Evolutionary conservation across 2,113 vertebrate genomes (phyloP), one percentile per base, ranked within the genome.

Genomic region (Chaetodon trifascialis): DNA sequence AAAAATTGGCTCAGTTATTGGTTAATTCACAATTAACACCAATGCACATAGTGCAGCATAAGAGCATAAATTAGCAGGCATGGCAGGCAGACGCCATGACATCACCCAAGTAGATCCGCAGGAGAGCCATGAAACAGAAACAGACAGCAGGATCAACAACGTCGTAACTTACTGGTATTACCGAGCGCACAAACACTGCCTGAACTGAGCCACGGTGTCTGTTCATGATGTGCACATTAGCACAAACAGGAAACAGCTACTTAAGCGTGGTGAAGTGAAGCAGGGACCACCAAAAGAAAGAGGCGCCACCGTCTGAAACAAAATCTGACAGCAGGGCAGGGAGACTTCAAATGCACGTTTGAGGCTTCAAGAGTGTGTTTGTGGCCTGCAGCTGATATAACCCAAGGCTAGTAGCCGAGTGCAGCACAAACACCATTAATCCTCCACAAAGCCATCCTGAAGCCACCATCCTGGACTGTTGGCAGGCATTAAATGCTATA

Each of bases 71-170:
- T 80, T 23, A 51, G 4, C 63, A 78, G 15, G 54, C 30, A 30
- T 30, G 30, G 30, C 73, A 86, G 66, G 73, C 62, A 56, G 56
- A 80, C 11, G 3, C 49, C 47, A 66, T 30, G 51, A 86, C 63
- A 42, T 83, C 67, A 65, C 36, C 12, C 40, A 47, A 55, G 30
- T 67, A 76, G 25, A 79, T 79, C 77, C 68, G 34, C 10, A 2
- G 8, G 52, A 75, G 59, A 66, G 55, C 34, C 59, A 52, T 40
- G 60, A 85, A 44, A 52, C 38, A 56, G 34, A 63, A 79, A 68
- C 77, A 80, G 69, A 86, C 76, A 52, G 34, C 36, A 11, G 38
- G 49, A 73, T 79, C 69, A 69, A 65, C 63, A 59, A 3, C 2
- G 19, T 49, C 19, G 14, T 49, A 65, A 67, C 49, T 47, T 38